Evolutionary conservation across 2,888 invertebrate genomes (phyloP).

Genomic region (Xanthia icteritia): DNA sequence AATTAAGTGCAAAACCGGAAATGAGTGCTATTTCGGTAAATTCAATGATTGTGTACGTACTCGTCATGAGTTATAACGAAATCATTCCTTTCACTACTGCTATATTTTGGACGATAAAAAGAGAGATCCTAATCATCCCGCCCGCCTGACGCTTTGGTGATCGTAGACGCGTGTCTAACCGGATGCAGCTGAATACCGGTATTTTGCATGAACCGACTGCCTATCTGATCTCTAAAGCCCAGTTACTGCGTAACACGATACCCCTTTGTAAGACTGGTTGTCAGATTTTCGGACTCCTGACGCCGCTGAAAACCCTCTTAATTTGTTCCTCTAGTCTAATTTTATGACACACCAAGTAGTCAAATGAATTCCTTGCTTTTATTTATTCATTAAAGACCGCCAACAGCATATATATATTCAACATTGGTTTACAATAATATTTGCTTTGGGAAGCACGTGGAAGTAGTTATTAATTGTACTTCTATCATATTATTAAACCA

Average conservation of each 20-base stretch:
- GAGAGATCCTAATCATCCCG: background rate
- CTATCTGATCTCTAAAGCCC: background rate
- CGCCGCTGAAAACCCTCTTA: background rate
- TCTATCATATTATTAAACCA: background rate
- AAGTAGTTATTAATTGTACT: background rate
- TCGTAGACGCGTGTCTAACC: background rate
- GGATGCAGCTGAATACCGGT: too few species aligned
- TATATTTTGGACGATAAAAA: background rate
- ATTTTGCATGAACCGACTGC: background rate
- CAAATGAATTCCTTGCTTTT: background rate
- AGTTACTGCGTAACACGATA: background rate
- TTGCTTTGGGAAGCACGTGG: background rate
- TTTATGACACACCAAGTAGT: background rate
- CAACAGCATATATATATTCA: background rate
- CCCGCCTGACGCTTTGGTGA: background rate
- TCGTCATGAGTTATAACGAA: background rate
- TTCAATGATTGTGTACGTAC: background rate
- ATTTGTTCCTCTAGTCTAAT: background rate
- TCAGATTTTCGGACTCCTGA: background rate
- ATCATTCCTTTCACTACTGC: slow-evolving; percentile 1
- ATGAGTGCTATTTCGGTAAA: slow-evolving; percentile 5
- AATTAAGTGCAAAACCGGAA: slow-evolving; percentile 10
- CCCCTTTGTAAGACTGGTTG: background rate
- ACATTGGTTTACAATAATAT: background rate
- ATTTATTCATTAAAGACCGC: background rate